Conservation (phyloP, 2,888 invertebrate genomes). For the Drosophila greeni region DNA sequence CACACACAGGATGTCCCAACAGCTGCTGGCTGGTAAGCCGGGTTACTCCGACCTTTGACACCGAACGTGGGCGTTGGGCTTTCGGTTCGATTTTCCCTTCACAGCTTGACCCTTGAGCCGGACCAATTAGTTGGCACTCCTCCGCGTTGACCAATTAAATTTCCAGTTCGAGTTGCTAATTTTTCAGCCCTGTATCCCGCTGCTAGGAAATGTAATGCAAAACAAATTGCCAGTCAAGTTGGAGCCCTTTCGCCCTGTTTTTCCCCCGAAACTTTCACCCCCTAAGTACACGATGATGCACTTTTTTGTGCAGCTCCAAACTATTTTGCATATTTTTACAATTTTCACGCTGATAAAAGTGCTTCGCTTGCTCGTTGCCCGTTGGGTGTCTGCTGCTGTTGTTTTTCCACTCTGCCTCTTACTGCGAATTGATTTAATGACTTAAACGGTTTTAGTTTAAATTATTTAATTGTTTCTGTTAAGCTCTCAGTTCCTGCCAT, state of each 20-base stretch:
- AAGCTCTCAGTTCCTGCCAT: constrained; percentile 16
- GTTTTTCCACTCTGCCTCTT: constrained; percentile 1
- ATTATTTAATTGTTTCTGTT: constrained; percentile 59
- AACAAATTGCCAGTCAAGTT: constrained; percentile 22
- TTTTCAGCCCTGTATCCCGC: neutral
- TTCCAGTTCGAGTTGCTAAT: constrained; percentile 15
- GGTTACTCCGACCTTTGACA: constrained; percentile 47
- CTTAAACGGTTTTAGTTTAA: constrained; percentile 49
- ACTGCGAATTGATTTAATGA: constrained; percentile 60
- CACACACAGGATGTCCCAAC: constrained; percentile 65
- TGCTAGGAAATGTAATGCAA: constrained; percentile 17
- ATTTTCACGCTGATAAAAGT: constrained; percentile 40
- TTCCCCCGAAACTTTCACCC: neutral
- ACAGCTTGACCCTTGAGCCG: constrained; percentile 22
- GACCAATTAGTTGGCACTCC: constrained; percentile 14
- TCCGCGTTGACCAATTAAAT: constrained; percentile 25
- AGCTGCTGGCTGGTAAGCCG: constrained; percentile 54
- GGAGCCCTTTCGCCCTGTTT: neutral
- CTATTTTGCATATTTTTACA: constrained; percentile 56
- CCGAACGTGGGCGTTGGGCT: constrained; percentile 31
- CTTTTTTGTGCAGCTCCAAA: constrained; percentile 14
- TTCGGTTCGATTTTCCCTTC: constrained; percentile 42
- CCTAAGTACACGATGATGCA: constrained; percentile 10
- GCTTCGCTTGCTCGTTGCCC: constrained; percentile 22
- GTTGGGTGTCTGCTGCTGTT: constrained; percentile 1